Evolutionary conservation across 2,888 invertebrate genomes (phyloP).

Genomic region (Leptinotarsa rubiginosa): DNA sequence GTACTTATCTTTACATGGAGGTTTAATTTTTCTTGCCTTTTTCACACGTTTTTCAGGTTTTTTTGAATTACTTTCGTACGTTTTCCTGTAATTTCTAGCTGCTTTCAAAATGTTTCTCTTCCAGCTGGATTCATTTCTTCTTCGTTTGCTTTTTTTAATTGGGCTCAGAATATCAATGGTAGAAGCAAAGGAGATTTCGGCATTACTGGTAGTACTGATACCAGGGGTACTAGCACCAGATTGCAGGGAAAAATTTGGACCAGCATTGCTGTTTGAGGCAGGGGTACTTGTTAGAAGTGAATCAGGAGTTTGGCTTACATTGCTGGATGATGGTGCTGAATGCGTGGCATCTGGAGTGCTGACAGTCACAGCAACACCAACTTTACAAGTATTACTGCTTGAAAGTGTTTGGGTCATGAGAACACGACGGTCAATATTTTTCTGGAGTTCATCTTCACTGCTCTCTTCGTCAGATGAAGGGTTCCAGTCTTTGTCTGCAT

Average conservation of each 20-base stretch:
- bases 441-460: constrained; percentile 12
- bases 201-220: not conserved
- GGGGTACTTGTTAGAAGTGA: too few relatives aligned
- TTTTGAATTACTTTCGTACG: not conserved
- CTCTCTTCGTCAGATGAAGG: not conserved
- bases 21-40: not conserved
- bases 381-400: not conserved
- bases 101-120: not conserved
- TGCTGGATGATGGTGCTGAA: too few relatives aligned
- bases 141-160: not conserved
- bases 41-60: not conserved
- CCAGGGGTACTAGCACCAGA: not conserved
- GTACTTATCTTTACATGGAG: not conserved
- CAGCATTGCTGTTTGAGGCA: not conserved
- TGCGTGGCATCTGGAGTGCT: too few relatives aligned
- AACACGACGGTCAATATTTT: constrained; percentile 1
- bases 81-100: not conserved
- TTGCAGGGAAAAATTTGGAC: not conserved
- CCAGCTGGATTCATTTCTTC: constrained; percentile 4
- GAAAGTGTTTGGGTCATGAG: not conserved
- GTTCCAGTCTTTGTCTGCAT: constrained; percentile 3
- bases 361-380: not conserved
- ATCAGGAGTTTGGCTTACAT: too few relatives aligned
- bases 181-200: not conserved
- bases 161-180: not conserved